A percentile compares a stretch with the other conserved stretches of the same genome.
phyloP scores from a whole-genome alignment of 2,113 vertebrate species.

The Hippocampus comes region DNA sequence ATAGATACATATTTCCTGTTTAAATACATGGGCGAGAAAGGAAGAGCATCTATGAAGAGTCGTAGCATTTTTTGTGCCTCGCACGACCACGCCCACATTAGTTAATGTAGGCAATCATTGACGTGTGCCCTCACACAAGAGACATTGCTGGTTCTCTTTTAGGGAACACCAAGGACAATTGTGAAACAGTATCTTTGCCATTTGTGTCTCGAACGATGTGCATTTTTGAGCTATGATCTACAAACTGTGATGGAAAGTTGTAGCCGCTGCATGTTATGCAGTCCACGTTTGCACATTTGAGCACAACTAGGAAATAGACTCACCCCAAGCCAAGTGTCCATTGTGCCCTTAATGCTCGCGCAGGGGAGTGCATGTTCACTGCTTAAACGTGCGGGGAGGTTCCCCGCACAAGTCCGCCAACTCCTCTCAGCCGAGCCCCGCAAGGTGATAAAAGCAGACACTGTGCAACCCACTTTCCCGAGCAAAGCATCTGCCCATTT shows the following conservation, averaged over 20 bases:
- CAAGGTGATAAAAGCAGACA: slow-evolving; percentile 72
- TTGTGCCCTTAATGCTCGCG: slow-evolving; percentile 57
- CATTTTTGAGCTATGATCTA: too few species aligned
- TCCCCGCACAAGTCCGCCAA: slow-evolving; percentile 61
- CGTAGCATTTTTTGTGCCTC: too few species aligned
- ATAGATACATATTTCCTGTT: too few species aligned
- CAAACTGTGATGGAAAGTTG: not conserved
- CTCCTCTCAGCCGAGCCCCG: slow-evolving; percentile 55
- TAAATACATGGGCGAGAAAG: too few species aligned
- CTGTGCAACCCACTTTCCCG: slow-evolving; percentile 69
- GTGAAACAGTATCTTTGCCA: too few species aligned
- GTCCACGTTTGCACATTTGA: not conserved
- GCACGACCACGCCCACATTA: too few species aligned
- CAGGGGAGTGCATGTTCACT: slow-evolving; percentile 47
- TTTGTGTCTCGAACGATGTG: too few species aligned
- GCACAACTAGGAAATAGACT: slow-evolving; percentile 3
- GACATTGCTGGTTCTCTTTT: too few species aligned
- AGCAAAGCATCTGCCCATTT: slow-evolving; percentile 72
- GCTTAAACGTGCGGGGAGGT: slow-evolving; percentile 54
- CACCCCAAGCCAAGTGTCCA: slow-evolving; percentile 8
- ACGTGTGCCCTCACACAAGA: too few species aligned
- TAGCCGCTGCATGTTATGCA: not conserved
- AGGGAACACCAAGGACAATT: too few species aligned
- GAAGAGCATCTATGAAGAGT: too few species aligned
- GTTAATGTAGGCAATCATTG: too few species aligned